Conservation (phyloP, 2,888 invertebrate genomes). For the Apoda limacodes region DNA sequence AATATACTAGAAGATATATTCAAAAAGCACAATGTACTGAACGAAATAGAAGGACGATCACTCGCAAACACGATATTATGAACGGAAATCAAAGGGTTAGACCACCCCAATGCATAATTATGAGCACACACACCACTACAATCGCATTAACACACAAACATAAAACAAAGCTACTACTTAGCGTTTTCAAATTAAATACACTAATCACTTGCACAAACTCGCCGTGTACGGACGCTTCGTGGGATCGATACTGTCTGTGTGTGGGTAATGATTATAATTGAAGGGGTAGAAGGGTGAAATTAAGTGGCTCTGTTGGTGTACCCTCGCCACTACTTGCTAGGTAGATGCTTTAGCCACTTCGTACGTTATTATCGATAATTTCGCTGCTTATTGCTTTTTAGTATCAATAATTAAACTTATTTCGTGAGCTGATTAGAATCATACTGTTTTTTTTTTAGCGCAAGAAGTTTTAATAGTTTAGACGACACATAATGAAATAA, state of each 20-base stretch:
- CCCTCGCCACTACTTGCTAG: conserved; percentile 45
- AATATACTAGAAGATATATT: too few species aligned
- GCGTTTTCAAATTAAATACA: conserved; percentile 71
- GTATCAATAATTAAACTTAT: too few species aligned
- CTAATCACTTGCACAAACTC: conserved; percentile 67
- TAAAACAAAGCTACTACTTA: conserved; percentile 68
- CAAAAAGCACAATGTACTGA: too few species aligned
- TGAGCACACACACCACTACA: conserved; percentile 36
- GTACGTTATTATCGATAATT: conserved; percentile 49
- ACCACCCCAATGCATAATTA: conserved; percentile 52
- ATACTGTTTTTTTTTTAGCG: too few species aligned
- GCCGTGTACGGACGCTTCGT: conserved; percentile 39
- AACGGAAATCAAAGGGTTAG: conserved; percentile 45
- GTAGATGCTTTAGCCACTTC: conserved; percentile 59
- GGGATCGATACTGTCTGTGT: conserved; percentile 59
- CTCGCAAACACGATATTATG: conserved; percentile 38
- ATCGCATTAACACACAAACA: conserved; percentile 41
- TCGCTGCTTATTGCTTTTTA: too few species aligned
- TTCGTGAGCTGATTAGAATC: too few species aligned
- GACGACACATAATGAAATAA: too few species aligned
- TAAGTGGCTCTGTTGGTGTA: conserved; percentile 64
- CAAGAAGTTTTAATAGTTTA: too few species aligned
- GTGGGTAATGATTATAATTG: conserved; percentile 64
- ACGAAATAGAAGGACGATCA: too few species aligned
- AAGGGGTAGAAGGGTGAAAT: conserved; percentile 66